A percentile compares a stretch with the other conserved stretches of the same genome.
These are phyloP conservation scores for Sorex araneus DNA, from an alignment of 2,113 vertebrate genomes.

Conservation along the genomic window DNA sequence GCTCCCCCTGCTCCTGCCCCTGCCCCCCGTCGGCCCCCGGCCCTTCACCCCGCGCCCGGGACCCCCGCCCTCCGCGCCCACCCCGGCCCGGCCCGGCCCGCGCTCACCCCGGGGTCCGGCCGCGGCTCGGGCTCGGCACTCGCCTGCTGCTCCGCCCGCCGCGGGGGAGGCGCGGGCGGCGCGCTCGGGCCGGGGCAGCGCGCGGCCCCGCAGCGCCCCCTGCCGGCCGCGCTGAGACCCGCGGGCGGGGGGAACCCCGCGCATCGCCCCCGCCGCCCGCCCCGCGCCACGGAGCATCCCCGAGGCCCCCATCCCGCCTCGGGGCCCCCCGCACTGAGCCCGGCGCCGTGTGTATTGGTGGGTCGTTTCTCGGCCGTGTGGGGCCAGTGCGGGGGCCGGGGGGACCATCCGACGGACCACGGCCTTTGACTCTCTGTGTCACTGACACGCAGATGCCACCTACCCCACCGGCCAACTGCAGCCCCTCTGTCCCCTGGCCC, in stretches of 20 bases:
- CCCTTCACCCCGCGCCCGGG: background rate
- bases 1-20: too few species aligned
- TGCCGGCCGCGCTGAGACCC: slow-evolving; percentile 54
- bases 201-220: slow-evolving; percentile 65
- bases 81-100: background rate
- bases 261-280: background rate
- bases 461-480: too few species aligned
- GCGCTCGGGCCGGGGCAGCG: background rate
- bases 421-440: too few species aligned
- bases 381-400: too few species aligned
- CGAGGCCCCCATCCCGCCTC: background rate
- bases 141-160: slow-evolving; percentile 51
- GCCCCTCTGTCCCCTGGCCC: too few species aligned
- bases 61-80: background rate
- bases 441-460: too few species aligned
- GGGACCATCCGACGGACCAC: too few species aligned
- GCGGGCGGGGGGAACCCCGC: background rate
- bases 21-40: too few species aligned
- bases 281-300: slow-evolving; percentile 53
- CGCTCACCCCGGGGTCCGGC: background rate
- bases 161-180: slow-evolving; percentile 4
- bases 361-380: too few species aligned
- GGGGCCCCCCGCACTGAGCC: background rate
- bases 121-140: background rate
- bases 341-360: too few species aligned